These are phyloP conservation scores for Xiphorhynchus elegans DNA, from an alignment of 2,113 vertebrate species.

Conservation along the genomic window DNA sequence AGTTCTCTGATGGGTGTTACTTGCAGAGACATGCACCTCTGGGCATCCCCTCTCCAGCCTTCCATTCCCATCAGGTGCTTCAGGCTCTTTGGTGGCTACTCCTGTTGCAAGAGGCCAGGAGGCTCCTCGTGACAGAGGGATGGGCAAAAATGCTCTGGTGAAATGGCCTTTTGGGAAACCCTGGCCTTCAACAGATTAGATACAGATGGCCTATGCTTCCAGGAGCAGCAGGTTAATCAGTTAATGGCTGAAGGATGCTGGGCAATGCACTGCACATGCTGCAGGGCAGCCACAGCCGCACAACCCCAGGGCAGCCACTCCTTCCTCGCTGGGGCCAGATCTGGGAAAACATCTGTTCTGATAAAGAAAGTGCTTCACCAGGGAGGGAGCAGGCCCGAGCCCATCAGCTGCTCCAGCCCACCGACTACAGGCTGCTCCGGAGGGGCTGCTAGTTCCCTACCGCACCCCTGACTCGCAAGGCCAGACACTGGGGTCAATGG, in stretches of 20 bases:
- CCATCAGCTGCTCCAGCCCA: neutral
- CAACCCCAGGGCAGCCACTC: conserved; percentile 2
- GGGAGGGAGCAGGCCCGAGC: neutral
- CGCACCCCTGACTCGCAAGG: neutral
- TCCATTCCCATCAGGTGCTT: neutral
- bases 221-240: conserved; percentile 69
- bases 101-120: neutral
- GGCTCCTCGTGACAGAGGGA: neutral
- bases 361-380: conserved; percentile 25
- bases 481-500: neutral
- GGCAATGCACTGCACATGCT: neutral
- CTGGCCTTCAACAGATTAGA: conserved; percentile 47
- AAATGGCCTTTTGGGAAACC: conserved; percentile 27
- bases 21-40: neutral
- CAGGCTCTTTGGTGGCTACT: neutral
- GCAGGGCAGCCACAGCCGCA: neutral
- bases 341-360: conserved; percentile 60
- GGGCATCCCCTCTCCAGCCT: neutral
- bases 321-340: neutral
- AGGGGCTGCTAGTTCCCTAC: neutral
- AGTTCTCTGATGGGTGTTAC: neutral
- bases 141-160: neutral
- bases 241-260: conserved; percentile 51
- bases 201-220: neutral
- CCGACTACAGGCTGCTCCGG: neutral